Evolutionary conservation across 2,797 vertebrate species (phyloP).

Genomic region (Pantherophis vulpinus): DNA sequence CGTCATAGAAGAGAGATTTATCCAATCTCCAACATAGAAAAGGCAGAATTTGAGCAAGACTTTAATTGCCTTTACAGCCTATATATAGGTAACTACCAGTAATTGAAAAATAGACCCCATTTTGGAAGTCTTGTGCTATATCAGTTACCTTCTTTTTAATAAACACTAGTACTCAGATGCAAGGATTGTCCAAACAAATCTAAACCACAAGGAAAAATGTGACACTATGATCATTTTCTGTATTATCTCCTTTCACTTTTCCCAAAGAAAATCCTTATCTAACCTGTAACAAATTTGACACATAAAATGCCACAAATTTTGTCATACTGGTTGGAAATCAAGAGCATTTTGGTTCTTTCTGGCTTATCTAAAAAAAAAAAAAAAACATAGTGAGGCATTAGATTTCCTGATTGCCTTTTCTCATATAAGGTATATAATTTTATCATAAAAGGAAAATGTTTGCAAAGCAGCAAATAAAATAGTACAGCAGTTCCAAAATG

Average conservation of each 20-base stretch:
- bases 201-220: not conserved
- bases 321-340: not conserved
- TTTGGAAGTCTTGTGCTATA: not conserved
- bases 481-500: conserved; percentile 33
- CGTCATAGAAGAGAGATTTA: not conserved
- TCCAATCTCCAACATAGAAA: not conserved
- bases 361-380: not conserved
- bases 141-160: not conserved
- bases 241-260: not conserved
- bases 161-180: not conserved
- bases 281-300: not conserved
- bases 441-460: not conserved
- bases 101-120: not conserved
- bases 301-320: not conserved
- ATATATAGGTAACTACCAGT: not conserved
- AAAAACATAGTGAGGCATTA: not conserved
- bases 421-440: not conserved
- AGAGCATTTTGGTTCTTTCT: not conserved
- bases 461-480: not conserved
- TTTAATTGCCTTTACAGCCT: not conserved
- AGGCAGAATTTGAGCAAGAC: not conserved
- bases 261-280: not conserved
- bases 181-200: not conserved
- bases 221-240: not conserved
- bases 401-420: not conserved